Base-by-base conservation (phyloP, 2,113 vertebrate genomes). In the Pleuronectes platessa region DNA sequence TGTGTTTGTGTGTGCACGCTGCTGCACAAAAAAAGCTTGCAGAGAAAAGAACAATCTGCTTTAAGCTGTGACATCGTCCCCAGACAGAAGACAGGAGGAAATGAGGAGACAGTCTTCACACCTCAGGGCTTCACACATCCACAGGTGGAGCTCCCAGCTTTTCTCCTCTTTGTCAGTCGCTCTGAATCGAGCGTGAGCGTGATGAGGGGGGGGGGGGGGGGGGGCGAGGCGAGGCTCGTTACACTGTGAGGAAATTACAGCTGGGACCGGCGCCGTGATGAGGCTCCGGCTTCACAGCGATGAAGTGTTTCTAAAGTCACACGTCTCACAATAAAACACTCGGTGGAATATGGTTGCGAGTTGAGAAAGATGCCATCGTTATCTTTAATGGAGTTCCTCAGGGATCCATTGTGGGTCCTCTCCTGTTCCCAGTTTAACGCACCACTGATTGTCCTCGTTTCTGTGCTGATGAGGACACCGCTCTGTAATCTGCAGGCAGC, bases 41-140 rank as follows among this genome's bases (percentile, higher is more conserved):
- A 42, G 40, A 0, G 40, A 42, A 42, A 42, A 12, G 40, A 42
- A 49, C 51, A 64, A 76, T 76, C 62, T 60, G 51, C 71, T 71
- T 71, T 54, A 63, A 72, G 71, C 68, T n/a, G 59, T 23, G 68
- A 64, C 59, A 71, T 54, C 37, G 67, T 79, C 76, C 68, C 76
- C 68, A 61, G 77, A 80, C 68, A 73, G 59, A 61, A 12, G 71
- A 37, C 40, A 58, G 58, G 67, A 71, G 62, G 24, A 72, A 47
- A 60, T 27, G 53, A 68, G 40, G 71, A 27, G 9, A 31, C 31
- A 17, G 40, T 24, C 67, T 71, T 67, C 62, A 49, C 20, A 67
- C 55, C 55, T 17, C 56, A 49, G 54, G 27, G 27, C 27, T 31
- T 31, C 27, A 31, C 1, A 6, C 27, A 5, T 31, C 27, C 27